Conservation (phyloP, 92 coral and sea anemone genomes). For the Epizoanthus illoricatus region DNA sequence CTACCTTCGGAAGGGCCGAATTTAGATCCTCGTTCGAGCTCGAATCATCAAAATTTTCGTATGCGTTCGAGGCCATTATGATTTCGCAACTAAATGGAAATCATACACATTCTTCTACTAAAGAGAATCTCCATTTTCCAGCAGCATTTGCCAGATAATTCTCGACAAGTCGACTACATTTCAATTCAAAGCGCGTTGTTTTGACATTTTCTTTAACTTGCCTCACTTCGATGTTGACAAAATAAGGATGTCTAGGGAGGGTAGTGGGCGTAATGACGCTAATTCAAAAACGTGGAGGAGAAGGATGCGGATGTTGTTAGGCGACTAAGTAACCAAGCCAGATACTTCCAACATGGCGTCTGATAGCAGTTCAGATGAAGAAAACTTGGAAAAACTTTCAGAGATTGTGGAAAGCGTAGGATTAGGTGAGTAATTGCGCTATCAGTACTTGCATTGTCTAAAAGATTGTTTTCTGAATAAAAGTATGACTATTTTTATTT, state of each 20-base stretch:
- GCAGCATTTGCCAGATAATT: not conserved
- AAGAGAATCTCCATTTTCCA: not conserved
- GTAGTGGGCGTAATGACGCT: not conserved
- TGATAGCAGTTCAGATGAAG: constrained; percentile 66
- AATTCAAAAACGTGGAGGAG: no score
- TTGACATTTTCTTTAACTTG: constrained; percentile 28
- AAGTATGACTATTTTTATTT: not conserved
- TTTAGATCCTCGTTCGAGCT: constrained; percentile 18
- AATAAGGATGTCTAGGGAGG: not conserved
- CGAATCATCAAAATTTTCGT: constrained; percentile 23
- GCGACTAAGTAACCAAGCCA: constrained; percentile 30
- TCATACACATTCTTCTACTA: not conserved
- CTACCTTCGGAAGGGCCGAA: constrained; percentile 26
- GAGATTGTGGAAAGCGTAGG: constrained; percentile 63
- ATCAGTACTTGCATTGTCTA: not conserved
- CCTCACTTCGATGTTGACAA: constrained; percentile 29
- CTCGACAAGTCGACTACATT: not conserved
- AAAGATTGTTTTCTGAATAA: not conserved
- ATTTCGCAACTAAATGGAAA: not conserved
- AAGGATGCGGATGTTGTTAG: no score
- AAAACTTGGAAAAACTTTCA: constrained; percentile 64
- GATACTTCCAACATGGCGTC: constrained; percentile 66
- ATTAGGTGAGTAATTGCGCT: constrained; percentile 43
- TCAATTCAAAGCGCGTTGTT: constrained; percentile 1
- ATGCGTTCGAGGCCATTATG: constrained; percentile 12